phyloP scores from a whole-genome alignment of 2,888 invertebrate genomes.

The Drepanosiphum platanoidis region DNA sequence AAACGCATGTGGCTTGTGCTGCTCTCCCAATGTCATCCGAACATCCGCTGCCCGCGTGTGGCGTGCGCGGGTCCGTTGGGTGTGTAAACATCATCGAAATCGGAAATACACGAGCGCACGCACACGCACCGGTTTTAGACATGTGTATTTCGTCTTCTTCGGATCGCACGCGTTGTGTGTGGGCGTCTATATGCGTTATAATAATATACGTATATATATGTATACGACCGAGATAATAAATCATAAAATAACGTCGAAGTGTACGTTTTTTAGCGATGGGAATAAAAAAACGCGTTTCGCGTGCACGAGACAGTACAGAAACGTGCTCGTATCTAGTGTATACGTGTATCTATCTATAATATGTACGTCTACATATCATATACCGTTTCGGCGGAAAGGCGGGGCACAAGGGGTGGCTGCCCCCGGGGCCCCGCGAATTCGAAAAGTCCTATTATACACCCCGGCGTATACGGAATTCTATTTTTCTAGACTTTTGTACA shows the following conservation, averaged over 20 bases:
- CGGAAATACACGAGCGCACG: neutral
- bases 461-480: too few relatives aligned
- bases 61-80: neutral
- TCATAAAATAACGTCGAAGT: neutral
- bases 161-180: neutral
- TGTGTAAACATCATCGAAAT: neutral
- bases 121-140: neutral
- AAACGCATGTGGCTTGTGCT: neutral
- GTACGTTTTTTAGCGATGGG: neutral
- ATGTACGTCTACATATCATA: too few relatives aligned
- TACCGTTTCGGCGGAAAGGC: too few relatives aligned
- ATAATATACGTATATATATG: neutral
- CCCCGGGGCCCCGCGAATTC: too few relatives aligned
- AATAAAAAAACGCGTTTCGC: neutral
- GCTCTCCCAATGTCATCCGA: neutral
- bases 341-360: too few relatives aligned
- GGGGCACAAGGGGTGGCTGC: too few relatives aligned
- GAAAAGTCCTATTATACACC: too few relatives aligned
- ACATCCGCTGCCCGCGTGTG: neutral
- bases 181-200: neutral
- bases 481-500: too few relatives aligned
- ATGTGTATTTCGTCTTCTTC: neutral
- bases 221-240: neutral
- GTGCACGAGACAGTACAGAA: neutral
- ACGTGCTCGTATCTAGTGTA: neutral